Percentiles rank a stretch among this genome's conserved stretches.
Evolutionary conservation across 2,888 invertebrate genomes (phyloP).

Genomic region (Cinara cedri): DNA sequence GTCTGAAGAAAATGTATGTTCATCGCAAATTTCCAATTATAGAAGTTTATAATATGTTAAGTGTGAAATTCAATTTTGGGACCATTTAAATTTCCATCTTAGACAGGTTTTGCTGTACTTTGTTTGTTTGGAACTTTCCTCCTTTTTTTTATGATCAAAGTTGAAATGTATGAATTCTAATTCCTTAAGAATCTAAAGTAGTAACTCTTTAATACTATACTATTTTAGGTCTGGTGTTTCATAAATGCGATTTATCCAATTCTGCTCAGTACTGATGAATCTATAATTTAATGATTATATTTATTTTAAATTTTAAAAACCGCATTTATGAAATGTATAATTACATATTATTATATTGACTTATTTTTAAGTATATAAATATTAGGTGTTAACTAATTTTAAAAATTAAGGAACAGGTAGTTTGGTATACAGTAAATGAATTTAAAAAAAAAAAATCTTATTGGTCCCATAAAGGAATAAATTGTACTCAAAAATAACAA

Average conservation of each 20-base stretch:
- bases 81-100: too few species aligned
- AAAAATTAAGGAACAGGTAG: constrained; percentile 47
- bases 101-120: too few species aligned
- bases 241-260: constrained; percentile 18
- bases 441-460: constrained; percentile 23
- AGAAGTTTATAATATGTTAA: too few species aligned
- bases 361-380: constrained; percentile 43
- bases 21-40: too few species aligned
- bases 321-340: constrained; percentile 21
- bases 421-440: constrained; percentile 49
- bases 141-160: neutral
- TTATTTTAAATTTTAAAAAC: constrained; percentile 2
- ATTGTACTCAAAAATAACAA: constrained; percentile 49
- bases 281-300: neutral
- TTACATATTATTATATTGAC: constrained; percentile 7
- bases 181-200: constrained; percentile 19
- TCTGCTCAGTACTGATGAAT: neutral
- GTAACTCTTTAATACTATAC: constrained; percentile 30
- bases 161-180: neutral
- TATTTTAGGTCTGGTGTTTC: constrained; percentile 21
- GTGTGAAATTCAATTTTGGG: too few species aligned
- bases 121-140: neutral
- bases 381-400: constrained; percentile 43
- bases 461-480: constrained; percentile 39
- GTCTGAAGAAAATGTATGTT: too few species aligned